These are phyloP conservation scores for Saimiri boliviensis DNA, from an alignment of 2,113 vertebrate species.

Conservation along the genomic window DNA sequence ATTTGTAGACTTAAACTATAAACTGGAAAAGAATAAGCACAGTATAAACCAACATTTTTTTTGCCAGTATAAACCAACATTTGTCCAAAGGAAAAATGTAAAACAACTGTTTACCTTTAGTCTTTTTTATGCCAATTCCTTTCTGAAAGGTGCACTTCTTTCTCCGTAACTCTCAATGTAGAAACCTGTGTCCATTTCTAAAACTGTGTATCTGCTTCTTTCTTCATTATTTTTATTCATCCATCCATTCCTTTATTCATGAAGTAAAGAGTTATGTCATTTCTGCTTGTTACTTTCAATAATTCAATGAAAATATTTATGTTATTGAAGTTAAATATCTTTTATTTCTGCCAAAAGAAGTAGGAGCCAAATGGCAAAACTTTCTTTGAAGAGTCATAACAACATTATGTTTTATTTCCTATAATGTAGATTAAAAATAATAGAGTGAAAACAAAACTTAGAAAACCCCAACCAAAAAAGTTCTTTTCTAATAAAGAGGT, in stretches of 20 bases:
- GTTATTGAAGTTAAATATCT: background rate
- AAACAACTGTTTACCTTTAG: background rate
- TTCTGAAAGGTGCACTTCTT: background rate
- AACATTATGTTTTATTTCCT: slow-evolving; percentile 32
- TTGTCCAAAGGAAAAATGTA: background rate
- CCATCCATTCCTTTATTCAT: background rate
- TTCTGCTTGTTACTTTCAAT: slow-evolving; percentile 42
- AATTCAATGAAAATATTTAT: slow-evolving; percentile 55
- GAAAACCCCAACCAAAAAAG: background rate
- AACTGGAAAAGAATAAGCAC: background rate
- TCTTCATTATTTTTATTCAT: background rate
- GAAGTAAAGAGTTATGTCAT: background rate
- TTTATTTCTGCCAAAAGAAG: slow-evolving; percentile 20
- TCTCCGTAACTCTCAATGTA: background rate
- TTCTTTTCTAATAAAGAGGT: background rate
- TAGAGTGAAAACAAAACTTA: background rate
- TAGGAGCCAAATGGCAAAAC: background rate
- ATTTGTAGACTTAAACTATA: background rate
- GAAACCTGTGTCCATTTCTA: background rate
- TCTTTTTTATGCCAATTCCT: background rate
- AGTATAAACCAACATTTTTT: background rate
- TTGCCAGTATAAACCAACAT: slow-evolving; percentile 13
- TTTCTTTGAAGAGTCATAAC: slow-evolving; percentile 23
- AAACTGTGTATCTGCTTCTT: background rate
- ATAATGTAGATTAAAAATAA: slow-evolving; percentile 28